Evolutionary conservation across 2,888 invertebrate species (phyloP).

Genomic region (Apamea epomidion): DNA sequence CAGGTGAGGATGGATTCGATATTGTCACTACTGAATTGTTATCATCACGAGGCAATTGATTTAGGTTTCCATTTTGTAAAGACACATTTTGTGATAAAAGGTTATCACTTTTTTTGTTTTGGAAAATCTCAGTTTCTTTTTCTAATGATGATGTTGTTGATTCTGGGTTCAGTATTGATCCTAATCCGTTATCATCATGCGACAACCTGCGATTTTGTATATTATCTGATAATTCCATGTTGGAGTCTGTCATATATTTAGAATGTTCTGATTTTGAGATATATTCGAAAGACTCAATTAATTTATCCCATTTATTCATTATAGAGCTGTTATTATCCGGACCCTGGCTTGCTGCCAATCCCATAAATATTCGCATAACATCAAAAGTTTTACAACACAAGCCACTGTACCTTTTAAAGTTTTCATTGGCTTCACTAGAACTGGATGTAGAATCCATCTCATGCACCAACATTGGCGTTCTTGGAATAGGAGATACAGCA

Average conservation of each 20-base stretch:
- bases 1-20: background rate
- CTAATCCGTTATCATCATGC: slow-evolving; percentile 13
- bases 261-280: slow-evolving; percentile 16
- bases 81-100: slow-evolving; percentile 17
- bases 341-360: slow-evolving; percentile 16
- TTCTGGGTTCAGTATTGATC: background rate
- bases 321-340: slow-evolving; percentile 3
- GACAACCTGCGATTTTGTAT: background rate
- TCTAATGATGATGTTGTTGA: background rate
- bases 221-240: slow-evolving; percentile 16
- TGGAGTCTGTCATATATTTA: background rate
- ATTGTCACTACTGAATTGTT: background rate
- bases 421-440: slow-evolving; percentile 15
- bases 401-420: slow-evolving; percentile 21
- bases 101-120: background rate
- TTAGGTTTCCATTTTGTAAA: slow-evolving; percentile 18
- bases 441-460: slow-evolving; percentile 4
- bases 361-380: slow-evolving; percentile 25
- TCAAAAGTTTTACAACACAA: slow-evolving; percentile 21
- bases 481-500: slow-evolving; percentile 80
- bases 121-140: slow-evolving; percentile 2
- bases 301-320: slow-evolving; percentile 26
- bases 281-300: slow-evolving; percentile 26
- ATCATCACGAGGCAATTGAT: slow-evolving; percentile 9
- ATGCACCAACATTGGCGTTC: slow-evolving; percentile 71